Evolutionary conservation across 2,113 vertebrate species (phyloP).

Genomic region (Atractosteus spatula): DNA sequence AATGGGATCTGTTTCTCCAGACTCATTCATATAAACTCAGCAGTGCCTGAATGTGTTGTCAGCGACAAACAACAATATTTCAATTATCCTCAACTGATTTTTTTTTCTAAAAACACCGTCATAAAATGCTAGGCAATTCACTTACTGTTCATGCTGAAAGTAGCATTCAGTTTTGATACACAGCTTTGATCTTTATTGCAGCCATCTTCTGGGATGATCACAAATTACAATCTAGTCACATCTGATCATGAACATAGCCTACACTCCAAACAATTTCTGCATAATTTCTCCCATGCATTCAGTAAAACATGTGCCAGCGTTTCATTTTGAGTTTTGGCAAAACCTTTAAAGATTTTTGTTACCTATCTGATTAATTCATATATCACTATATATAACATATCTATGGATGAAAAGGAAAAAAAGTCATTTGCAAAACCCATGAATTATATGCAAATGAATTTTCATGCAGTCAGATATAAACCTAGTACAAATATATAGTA

Average conservation of each 20-base stretch:
- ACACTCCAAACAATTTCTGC: neutral
- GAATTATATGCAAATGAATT: neutral
- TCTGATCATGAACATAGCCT: neutral
- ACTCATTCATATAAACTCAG: constrained; percentile 45
- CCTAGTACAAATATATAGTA: neutral
- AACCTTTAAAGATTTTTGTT: too few relatives aligned
- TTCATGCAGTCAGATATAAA: neutral
- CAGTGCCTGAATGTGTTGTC: constrained; percentile 41
- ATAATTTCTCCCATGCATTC: neutral
- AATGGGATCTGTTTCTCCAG: constrained; percentile 26
- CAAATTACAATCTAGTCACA: constrained; percentile 50
- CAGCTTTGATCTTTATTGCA: constrained; percentile 62
- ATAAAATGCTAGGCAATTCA: constrained; percentile 29
- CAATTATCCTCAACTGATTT: constrained; percentile 33
- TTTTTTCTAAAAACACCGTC: too few relatives aligned
- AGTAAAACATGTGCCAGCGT: neutral
- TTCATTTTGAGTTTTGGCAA: neutral
- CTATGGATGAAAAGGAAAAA: too few relatives aligned
- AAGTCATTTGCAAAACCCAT: neutral
- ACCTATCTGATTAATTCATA: too few relatives aligned
- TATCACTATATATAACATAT: too few relatives aligned
- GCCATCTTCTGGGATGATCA: constrained; percentile 50
- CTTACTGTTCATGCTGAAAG: constrained; percentile 36
- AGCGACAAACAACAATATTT: constrained; percentile 52
- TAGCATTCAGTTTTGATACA: constrained; percentile 69